A percentile compares a stretch with the other conserved stretches of the same genome.
Conservation (phyloP, 2,888 invertebrate species). For the Ecdyonurus torrentis region DNA sequence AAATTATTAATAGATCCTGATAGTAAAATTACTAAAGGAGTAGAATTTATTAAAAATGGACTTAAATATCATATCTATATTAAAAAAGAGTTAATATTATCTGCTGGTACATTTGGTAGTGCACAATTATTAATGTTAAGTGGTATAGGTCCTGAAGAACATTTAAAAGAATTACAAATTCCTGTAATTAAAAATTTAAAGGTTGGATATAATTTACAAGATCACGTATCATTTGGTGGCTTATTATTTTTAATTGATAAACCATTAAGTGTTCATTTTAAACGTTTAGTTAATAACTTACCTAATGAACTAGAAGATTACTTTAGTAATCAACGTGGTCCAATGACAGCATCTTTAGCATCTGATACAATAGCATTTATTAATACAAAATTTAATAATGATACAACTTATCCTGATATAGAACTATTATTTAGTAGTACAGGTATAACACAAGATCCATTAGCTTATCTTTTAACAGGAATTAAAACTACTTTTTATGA, state of each 20-base stretch:
- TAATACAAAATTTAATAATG: slow-evolving; percentile 36
- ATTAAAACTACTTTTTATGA: slow-evolving; percentile 26
- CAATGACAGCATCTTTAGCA: slow-evolving; percentile 34
- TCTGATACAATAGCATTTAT: slow-evolving; percentile 40
- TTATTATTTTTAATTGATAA: slow-evolving; percentile 56
- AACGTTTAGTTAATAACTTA: slow-evolving; percentile 12
- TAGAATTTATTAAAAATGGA: slow-evolving; percentile 11
- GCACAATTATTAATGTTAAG: slow-evolving; percentile 31
- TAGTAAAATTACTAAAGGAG: slow-evolving; percentile 26
- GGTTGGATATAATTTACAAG: slow-evolving; percentile 63
- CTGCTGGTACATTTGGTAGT: slow-evolving; percentile 13
- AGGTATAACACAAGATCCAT: slow-evolving; percentile 43
- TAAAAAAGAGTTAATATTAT: slow-evolving; percentile 35
- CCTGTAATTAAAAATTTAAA: slow-evolving; percentile 45
- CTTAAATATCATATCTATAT: slow-evolving; percentile 25
- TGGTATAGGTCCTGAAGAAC: slow-evolving; percentile 44
- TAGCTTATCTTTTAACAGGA: slow-evolving; percentile 34
- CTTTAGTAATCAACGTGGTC: slow-evolving; percentile 31
- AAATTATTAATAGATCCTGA: slow-evolving; percentile 33
- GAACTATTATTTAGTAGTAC: slow-evolving; percentile 47
- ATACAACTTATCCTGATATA: slow-evolving; percentile 44
- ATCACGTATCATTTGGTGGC: slow-evolving; percentile 57
- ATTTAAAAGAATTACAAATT: slow-evolving; percentile 39
- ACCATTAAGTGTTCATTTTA: slow-evolving; percentile 27
- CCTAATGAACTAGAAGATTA: slow-evolving; percentile 28